Base-by-base conservation (phyloP, 1,140 invertebrate genomes). In the Drosophila sp. region DNA sequence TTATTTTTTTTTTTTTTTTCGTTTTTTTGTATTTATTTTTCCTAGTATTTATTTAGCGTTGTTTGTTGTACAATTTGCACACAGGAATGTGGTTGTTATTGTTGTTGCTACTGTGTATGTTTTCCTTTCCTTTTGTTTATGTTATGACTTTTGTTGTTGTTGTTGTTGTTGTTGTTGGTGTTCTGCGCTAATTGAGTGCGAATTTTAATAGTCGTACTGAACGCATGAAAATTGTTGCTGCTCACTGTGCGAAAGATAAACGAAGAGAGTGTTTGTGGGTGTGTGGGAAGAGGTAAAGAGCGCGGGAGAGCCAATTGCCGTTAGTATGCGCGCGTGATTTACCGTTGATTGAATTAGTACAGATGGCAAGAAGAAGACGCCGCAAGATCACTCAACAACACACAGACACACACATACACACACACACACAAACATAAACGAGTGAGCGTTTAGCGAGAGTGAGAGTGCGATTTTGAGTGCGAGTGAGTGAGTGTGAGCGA, bases 161-260 rank as follows among this genome's bases (percentile, higher is more conserved):
- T n/a, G n/a, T n/a, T n/a, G n/a, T n/a, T n/a, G n/a, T 46, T 65
- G 78, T 48, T 83, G 74, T 59, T 75, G 57, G 40, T 76, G 56
- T 59, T 71, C 51, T 58, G 72, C 46, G 65, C 71, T 83, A 82
- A 82, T 82, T 82, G 80, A 82, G 77, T 82, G 79, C 80, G 63
- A 81, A 80, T 82, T 83, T 73, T 63, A 53, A 71, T 71, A 61
- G 70, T 67, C 48, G 64, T 54, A 69, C 46, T 50, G 48, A 66
- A 69, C 71, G 56, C 56, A 62, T 59, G 34, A 54, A 56, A 69
- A 58, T 51, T 48, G 36, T 29, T 36, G 34, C 18, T 29, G 16
- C 43, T 25, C 43, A 59, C 65, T 40, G 27, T 32, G 50, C n/a
- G 41, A 41, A 14, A 41, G 27, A 14, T 38, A 13, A 0, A 38